A percentile compares a stretch with the other conserved stretches of the same genome.
Evolutionary conservation across 2,797 vertebrate species (phyloP).

Genomic region (Euthynnus affinis): DNA sequence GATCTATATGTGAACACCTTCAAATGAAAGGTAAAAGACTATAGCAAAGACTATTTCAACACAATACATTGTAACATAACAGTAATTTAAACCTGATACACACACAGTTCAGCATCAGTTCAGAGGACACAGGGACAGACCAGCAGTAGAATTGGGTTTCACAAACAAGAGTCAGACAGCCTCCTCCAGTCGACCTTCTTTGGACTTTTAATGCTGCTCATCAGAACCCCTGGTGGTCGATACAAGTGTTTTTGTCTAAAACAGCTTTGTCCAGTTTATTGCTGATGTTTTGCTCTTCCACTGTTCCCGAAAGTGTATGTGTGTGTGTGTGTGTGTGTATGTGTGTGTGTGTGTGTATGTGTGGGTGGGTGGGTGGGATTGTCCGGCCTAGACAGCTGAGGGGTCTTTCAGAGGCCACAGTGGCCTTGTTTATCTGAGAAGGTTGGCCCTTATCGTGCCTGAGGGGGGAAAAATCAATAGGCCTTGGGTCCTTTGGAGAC

Average conservation of each 20-base stretch:
- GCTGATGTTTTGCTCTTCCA: conserved; percentile 68
- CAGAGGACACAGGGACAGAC: conserved; percentile 54
- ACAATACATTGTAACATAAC: conserved; percentile 17
- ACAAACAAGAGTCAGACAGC: conserved; percentile 36
- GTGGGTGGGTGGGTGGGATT: conserved; percentile 74
- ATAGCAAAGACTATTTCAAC: conserved; percentile 1
- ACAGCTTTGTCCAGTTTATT: conserved; percentile 81
- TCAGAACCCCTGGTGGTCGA: conserved; percentile 75
- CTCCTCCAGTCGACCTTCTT: conserved; percentile 66
- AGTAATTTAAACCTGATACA: conserved; percentile 41
- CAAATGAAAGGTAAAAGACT: conserved; percentile 2
- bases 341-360: too few species aligned
- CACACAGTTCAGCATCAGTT: conserved; percentile 34
- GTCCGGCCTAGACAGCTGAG: conserved; percentile 74
- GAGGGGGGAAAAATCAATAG: conserved; percentile 82
- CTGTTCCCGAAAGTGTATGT: conserved; percentile 39
- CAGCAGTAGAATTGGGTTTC: conserved; percentile 56
- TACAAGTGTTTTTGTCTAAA: conserved; percentile 80
- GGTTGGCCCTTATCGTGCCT: conserved; percentile 83
- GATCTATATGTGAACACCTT: too few species aligned
- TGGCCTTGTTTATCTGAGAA: conserved; percentile 85
- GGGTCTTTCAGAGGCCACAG: conserved; percentile 79
- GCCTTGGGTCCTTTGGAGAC: conserved; percentile 79
- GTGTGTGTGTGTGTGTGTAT: conserved; percentile 33
- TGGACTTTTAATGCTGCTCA: conserved; percentile 73